phyloP scores from a whole-genome alignment of 1,140 invertebrate genomes.

The Neotoxoptera formosana region DNA sequence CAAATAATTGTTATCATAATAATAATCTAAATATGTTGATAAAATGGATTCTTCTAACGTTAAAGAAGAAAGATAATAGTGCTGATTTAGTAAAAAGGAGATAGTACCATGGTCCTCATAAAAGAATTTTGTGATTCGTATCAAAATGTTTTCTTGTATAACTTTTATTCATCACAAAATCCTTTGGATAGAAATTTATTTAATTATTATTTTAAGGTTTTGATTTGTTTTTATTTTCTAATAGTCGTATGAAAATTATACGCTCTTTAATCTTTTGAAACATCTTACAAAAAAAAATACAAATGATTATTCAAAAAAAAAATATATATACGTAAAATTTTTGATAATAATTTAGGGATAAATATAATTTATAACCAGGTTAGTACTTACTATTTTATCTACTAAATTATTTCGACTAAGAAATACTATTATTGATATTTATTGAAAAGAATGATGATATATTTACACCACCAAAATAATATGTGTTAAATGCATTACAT shows the following conservation, averaged over 20 bases:
- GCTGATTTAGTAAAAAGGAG: neutral
- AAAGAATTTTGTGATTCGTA: neutral
- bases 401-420: neutral
- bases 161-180: no score
- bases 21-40: neutral
- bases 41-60: neutral
- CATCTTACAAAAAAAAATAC: no score
- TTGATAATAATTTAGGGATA: neutral
- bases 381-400: no score
- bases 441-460: neutral
- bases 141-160: no score
- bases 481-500: neutral
- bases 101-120: neutral
- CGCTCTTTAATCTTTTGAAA: no score
- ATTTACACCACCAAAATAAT: neutral
- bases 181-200: no score
- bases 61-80: neutral
- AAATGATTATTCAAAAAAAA: neutral
- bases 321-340: no score
- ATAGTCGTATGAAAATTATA: no score
- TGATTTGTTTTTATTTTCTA: no score
- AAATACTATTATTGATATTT: neutral
- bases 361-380: neutral
- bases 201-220: no score
- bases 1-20: neutral